These are phyloP conservation scores for Beris morrisii DNA, from an alignment of 2,888 invertebrate species.

Conservation along the genomic window DNA sequence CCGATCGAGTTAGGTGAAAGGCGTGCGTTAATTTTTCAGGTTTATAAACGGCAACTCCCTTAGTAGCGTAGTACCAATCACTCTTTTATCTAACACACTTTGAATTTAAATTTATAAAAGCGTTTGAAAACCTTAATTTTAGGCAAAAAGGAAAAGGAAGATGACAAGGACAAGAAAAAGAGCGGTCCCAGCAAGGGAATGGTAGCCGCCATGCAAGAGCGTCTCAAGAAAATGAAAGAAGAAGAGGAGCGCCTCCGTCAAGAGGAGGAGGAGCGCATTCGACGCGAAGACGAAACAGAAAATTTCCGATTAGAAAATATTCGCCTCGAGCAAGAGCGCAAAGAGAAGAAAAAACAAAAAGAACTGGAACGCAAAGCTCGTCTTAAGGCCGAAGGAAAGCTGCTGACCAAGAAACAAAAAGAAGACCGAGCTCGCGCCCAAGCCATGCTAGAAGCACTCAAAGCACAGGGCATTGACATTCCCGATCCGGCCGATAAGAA, in stretches of 20 bases:
- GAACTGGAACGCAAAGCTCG: conserved; percentile 91
- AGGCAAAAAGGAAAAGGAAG: conserved; percentile 59
- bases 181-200: conserved; percentile 81
- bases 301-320: conserved; percentile 72
- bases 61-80: too few relatives aligned
- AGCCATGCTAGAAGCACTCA: conserved; percentile 83
- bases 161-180: conserved; percentile 62
- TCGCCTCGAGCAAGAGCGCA: conserved; percentile 81
- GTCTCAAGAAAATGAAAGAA: conserved; percentile 83
- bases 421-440: conserved; percentile 86
- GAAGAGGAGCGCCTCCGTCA: conserved; percentile 75
- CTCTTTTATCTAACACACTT: too few relatives aligned
- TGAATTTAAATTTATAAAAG: too few relatives aligned
- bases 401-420: conserved; percentile 91
- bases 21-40: too few relatives aligned
- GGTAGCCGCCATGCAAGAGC: conserved; percentile 90
- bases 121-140: not conserved
- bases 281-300: conserved; percentile 74
- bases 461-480: conserved; percentile 83
- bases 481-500: conserved; percentile 69
- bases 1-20: too few relatives aligned
- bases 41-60: too few relatives aligned
- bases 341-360: conserved; percentile 85
- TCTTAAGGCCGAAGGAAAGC: conserved; percentile 94
- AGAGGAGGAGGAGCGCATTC: conserved; percentile 81